These are phyloP conservation scores for Gavia stellata DNA, from an alignment of 2,113 vertebrate species.

Conservation along the genomic window DNA sequence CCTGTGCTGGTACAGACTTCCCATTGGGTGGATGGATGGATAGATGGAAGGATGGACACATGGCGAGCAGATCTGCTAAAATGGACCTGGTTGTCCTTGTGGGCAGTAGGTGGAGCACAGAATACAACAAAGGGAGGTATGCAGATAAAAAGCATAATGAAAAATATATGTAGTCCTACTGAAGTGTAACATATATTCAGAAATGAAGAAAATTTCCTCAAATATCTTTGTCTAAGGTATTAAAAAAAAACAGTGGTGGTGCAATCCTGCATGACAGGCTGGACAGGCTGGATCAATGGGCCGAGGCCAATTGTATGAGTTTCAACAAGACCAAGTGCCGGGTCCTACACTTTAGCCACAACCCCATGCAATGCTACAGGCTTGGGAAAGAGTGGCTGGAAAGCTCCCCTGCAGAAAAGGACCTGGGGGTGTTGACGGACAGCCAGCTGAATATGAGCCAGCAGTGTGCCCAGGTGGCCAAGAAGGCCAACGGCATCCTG, in stretches of 20 bases:
- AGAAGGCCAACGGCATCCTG: too few species aligned
- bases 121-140: background rate
- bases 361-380: too few species aligned
- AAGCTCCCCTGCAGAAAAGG: too few species aligned
- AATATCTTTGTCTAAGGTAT: background rate
- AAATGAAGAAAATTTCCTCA: background rate
- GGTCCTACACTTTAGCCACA: too few species aligned
- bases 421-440: too few species aligned
- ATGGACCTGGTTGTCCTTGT: background rate
- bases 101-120: background rate
- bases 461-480: too few species aligned
- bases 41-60: background rate
- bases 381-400: too few species aligned
- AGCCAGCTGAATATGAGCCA: too few species aligned
- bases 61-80: background rate
- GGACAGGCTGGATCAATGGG: too few species aligned
- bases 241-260: background rate
- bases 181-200: background rate
- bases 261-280: background rate
- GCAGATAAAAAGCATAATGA: background rate
- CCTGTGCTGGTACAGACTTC: rapidly evolving
- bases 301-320: too few species aligned
- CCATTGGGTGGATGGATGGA: background rate
- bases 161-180: background rate
- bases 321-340: too few species aligned